These are phyloP conservation scores for Rotaria sp. DNA, from an alignment of 2,888 invertebrate genomes.

Conservation along the genomic window DNA sequence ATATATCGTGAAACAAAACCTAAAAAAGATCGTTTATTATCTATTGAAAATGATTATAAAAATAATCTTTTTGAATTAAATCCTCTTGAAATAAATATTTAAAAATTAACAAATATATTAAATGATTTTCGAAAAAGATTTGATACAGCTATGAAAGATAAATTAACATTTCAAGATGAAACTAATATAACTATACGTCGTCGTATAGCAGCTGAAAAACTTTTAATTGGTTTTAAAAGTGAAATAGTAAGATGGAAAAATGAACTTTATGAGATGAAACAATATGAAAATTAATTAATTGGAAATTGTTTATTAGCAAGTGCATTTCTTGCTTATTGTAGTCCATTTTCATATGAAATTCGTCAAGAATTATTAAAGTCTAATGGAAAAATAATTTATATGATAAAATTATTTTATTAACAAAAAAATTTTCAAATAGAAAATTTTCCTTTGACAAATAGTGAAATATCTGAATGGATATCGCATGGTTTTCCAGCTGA, in stretches of 20 bases:
- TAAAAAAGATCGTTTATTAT: constrained; percentile 36
- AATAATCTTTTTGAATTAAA: background rate
- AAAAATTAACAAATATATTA: constrained; percentile 64
- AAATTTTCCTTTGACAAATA: constrained; percentile 70
- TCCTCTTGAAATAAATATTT: background rate
- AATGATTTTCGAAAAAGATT: constrained; percentile 68
- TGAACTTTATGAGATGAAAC: constrained; percentile 67
- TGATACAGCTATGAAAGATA: constrained; percentile 66
- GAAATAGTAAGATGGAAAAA: constrained; percentile 69
- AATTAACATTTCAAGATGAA: constrained; percentile 67
- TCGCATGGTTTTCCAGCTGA: constrained; percentile 81
- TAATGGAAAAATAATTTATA: constrained; percentile 69
- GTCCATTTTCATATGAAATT: constrained; percentile 80
- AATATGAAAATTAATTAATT: constrained; percentile 67
- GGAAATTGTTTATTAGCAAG: constrained; percentile 76
- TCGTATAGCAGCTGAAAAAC: constrained; percentile 74
- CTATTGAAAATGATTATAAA: background rate
- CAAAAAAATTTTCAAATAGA: constrained; percentile 69
- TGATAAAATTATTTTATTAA: constrained; percentile 67
- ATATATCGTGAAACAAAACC: constrained; percentile 67
- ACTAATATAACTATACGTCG: constrained; percentile 73
- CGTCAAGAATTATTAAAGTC: constrained; percentile 68
- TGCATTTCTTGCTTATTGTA: constrained; percentile 75
- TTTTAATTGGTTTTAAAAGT: constrained; percentile 75
- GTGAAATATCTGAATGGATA: constrained; percentile 77